phyloP scores from a whole-genome alignment of 2,888 invertebrate species.

The Frankliniella intonsa region DNA sequence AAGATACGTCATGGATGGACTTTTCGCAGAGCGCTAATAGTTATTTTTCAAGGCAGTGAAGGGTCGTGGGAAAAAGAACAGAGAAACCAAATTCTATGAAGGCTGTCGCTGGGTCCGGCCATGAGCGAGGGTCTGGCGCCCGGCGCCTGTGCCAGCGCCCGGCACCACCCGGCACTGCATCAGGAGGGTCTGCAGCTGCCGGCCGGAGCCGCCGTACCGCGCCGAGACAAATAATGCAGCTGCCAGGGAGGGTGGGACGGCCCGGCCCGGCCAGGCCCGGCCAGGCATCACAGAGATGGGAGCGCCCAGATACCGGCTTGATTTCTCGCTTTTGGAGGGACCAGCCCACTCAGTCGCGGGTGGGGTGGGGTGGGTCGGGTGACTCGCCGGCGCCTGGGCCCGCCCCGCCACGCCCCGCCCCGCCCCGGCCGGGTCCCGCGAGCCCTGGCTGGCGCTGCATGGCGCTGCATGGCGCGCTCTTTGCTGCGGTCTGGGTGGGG shows the following conservation, averaged over 20 bases:
- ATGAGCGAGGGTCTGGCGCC: neutral
- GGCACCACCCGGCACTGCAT: neutral
- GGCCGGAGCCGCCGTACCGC: neutral
- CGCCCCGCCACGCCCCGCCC: neutral
- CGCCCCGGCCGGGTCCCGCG: neutral
- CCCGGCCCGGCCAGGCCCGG: too few relatives aligned
- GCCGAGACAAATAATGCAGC: slow-evolving; percentile 5
- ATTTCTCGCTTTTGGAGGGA: neutral
- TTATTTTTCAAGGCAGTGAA: too few relatives aligned
- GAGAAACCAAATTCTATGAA: too few relatives aligned
- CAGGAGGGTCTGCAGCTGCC: neutral
- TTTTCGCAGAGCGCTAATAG: too few relatives aligned
- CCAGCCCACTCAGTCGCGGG: too few relatives aligned
- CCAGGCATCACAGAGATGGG: neutral
- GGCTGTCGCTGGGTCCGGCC: neutral
- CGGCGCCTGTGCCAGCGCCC: neutral
- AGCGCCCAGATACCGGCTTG: neutral
- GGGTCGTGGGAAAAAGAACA: too few relatives aligned
- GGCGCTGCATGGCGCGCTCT: neutral
- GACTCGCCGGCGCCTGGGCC: neutral
- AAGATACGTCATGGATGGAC: too few relatives aligned
- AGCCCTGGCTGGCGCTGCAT: neutral
- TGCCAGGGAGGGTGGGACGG: neutral
- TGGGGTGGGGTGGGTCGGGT: too few relatives aligned
- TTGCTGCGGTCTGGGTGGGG: neutral